Percentiles rank a stretch among this genome's conserved stretches.
Evolutionary conservation across 2,888 invertebrate species (phyloP).

Genomic region (Chymomyza procnemis): DNA sequence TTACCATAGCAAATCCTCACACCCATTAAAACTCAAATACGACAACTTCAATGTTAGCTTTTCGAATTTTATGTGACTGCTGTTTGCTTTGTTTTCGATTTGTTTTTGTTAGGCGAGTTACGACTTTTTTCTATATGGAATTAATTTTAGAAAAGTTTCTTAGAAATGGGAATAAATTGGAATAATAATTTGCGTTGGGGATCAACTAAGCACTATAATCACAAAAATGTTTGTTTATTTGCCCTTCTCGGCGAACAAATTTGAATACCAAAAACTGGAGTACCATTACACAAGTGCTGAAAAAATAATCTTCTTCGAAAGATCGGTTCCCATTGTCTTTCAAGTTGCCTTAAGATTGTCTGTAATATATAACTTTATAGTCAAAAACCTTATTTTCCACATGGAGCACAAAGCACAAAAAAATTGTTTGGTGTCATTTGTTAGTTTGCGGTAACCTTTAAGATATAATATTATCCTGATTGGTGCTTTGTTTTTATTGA

Average conservation of each 20-base stretch:
- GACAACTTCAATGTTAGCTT: neutral
- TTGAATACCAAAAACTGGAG: too few species aligned
- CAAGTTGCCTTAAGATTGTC: too few species aligned
- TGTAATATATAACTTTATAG: too few species aligned
- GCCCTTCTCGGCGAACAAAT: too few species aligned
- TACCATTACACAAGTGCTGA: too few species aligned
- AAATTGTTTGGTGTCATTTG: too few species aligned
- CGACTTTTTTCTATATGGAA: constrained; percentile 57
- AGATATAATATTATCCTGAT: neutral
- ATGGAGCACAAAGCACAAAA: too few species aligned
- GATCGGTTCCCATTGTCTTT: neutral
- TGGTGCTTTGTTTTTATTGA: neutral
- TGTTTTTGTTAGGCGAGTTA: neutral
- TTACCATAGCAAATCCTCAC: constrained; percentile 39
- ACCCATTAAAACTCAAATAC: neutral
- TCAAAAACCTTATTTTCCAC: constrained; percentile 17
- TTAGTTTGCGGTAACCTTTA: neutral
- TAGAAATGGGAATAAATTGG: constrained; percentile 25
- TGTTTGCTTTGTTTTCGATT: neutral
- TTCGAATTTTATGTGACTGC: neutral
- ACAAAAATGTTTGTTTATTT: too few species aligned
- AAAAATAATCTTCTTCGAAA: too few species aligned
- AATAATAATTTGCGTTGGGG: neutral
- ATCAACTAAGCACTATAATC: neutral
- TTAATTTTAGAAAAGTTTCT: constrained; percentile 64